Evolutionary conservation across 2,113 vertebrate species (phyloP), one percentile per base, ranked within the genome.

Genomic region (Spea multiplicata): DNA sequence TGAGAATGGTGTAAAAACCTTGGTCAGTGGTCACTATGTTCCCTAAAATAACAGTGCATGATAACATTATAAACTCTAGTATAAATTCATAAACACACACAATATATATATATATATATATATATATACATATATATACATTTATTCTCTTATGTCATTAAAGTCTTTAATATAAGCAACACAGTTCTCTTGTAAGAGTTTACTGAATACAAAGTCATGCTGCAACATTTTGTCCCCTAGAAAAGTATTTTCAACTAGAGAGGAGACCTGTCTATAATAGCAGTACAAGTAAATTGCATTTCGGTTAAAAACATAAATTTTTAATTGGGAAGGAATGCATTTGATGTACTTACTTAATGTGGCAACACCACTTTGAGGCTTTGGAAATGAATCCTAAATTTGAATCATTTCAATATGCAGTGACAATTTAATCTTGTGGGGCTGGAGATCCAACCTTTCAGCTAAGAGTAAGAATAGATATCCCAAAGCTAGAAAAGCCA

Each of bases 351-450:
- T 79, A 79, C 76, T 80, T 80, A 74, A 74, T 80, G 66, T 72
- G 73, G 78, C 78, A 73, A 80, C 71, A 67, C 65, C 71, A 80
- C 78, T 74, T 80, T 80, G 71, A 80, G 78, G 71, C 71, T 80
- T 80, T 80, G 78, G 71, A 80, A 80, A 68, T 74, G 78, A 80
- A 74, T 80, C 78, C 78, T 74, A 80, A 80, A 80, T 80, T 80
- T 80, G 70, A 74, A 80, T 80, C 78, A 80, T 80, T 80, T 80
- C 78, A 80, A 80, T 80, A 80, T 68, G 78, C 78, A 80, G 64
- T 80, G 78, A 80, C 71, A 80, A 80, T 80, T 80, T 80, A 80
- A 80, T 80, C 78, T 80, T 80, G 71, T 80, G 71, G 78, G 78
- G 78, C 68, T 80, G 74, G 78, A 80, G 78, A 73, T 73, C 78